Conservation (phyloP, 1,140 invertebrate genomes). For the Lepidurus couesii region DNA sequence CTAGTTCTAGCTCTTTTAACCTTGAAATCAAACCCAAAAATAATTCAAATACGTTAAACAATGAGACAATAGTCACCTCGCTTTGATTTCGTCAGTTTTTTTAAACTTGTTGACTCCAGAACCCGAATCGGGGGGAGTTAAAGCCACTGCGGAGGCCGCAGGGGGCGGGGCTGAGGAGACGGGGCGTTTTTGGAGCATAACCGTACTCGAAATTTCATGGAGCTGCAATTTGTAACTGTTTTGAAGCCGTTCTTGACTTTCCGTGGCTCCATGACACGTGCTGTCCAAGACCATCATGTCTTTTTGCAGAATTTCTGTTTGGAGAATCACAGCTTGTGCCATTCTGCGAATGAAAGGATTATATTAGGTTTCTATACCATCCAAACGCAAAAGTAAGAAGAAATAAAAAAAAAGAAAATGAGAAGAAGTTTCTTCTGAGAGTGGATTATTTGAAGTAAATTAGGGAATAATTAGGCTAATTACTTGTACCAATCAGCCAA, state of each 20-base stretch:
- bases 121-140: neutral
- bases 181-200: neutral
- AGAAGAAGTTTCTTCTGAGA: slow-evolving; percentile 24
- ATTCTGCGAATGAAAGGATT: slow-evolving; percentile 43
- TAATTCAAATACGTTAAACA: too few relatives aligned
- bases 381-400: too few relatives aligned
- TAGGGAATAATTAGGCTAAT: slow-evolving; percentile 29
- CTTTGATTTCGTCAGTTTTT: neutral
- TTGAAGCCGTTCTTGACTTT: neutral
- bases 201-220: neutral
- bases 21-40: neutral
- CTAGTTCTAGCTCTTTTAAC: slow-evolving; percentile 1
- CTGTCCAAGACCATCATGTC: slow-evolving; percentile 49
- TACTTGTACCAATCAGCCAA: slow-evolving; percentile 74
- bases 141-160: neutral
- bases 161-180: neutral
- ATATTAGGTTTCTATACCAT: too few relatives aligned
- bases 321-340: slow-evolving; percentile 68
- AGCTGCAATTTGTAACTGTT: slow-evolving; percentile 1
- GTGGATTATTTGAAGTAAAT: slow-evolving; percentile 11
- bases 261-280: neutral
- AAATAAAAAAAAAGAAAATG: neutral
- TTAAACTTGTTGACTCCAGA: neutral
- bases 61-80: neutral
- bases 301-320: slow-evolving; percentile 66